A percentile compares a stretch with the other conserved stretches of the same genome.
Conservation (phyloP, 2,797 vertebrate genomes). For the Eurystomus glaucurus region DNA sequence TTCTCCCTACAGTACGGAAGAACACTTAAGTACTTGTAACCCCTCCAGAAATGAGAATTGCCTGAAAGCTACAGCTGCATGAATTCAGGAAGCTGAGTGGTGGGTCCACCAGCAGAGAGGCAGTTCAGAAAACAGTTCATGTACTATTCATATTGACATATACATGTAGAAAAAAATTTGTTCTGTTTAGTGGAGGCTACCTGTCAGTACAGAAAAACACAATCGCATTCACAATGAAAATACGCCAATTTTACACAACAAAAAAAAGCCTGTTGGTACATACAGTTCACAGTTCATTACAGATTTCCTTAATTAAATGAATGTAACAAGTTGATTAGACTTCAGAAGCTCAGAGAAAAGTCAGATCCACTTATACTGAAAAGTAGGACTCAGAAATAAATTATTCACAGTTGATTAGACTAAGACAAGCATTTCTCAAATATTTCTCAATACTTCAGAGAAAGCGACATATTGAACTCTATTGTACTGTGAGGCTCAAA, state of each 20-base stretch:
- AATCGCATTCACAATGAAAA: slow-evolving; percentile 8
- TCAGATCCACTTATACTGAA: slow-evolving; percentile 81
- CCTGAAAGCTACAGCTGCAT: not conserved
- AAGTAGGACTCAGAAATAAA: slow-evolving; percentile 83
- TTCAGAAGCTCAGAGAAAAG: slow-evolving; percentile 80
- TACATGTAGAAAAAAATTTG: not conserved
- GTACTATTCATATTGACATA: not conserved
- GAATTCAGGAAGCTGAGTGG: slow-evolving; percentile 4
- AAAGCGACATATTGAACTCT: slow-evolving; percentile 85
- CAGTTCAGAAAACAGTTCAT: slow-evolving; percentile 13
- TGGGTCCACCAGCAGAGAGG: not conserved
- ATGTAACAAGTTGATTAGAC: slow-evolving; percentile 79
- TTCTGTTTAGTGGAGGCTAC: not conserved
- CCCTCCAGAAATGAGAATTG: slow-evolving; percentile 29
- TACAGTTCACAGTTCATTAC: slow-evolving; percentile 38
- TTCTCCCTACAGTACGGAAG: not conserved
- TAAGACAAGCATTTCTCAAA: slow-evolving; percentile 85
- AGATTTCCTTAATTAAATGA: slow-evolving; percentile 81
- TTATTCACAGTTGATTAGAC: slow-evolving; percentile 87
- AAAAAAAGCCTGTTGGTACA: slow-evolving; percentile 4
- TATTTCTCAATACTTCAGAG: slow-evolving; percentile 81
- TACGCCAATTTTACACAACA: not conserved
- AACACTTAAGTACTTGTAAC: not conserved
- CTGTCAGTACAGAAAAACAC: slow-evolving; percentile 11
- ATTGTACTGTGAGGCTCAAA: slow-evolving; percentile 84